These are phyloP conservation scores for Ophioderma brevispina DNA, from an alignment of 35 echinoderm and acorn worm genomes.

Conservation along the genomic window DNA sequence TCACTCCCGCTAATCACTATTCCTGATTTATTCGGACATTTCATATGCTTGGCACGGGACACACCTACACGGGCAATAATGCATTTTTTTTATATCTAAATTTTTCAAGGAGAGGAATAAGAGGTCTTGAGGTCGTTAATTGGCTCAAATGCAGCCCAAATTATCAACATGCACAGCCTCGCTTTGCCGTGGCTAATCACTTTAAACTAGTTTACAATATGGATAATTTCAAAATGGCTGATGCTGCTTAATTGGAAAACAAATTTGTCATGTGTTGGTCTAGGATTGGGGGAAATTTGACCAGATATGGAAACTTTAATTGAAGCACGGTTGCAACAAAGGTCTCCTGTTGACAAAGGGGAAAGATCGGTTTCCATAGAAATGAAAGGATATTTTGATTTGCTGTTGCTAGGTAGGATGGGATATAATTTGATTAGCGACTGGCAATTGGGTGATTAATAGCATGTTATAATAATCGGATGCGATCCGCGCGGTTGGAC, in stretches of 20 bases:
- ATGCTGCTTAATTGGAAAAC: not conserved
- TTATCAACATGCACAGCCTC: not conserved
- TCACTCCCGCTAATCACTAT: not conserved
- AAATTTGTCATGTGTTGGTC: too few species aligned
- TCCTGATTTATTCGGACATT: not conserved
- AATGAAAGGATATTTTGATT: not conserved
- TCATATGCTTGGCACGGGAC: not conserved
- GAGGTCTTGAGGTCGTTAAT: not conserved
- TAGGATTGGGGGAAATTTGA: too few species aligned
- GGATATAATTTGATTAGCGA: not conserved
- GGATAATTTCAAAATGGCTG: conserved; percentile 1
- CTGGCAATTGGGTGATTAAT: not conserved
- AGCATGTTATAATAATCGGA: conserved; percentile 14
- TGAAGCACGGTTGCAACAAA: conserved; percentile 1
- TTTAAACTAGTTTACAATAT: not conserved
- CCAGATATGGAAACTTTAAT: not conserved
- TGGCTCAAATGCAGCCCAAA: not conserved
- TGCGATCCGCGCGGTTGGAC: not conserved
- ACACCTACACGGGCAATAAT: not conserved
- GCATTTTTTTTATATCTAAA: conserved; percentile 3
- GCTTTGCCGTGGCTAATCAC: not conserved
- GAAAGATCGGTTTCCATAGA: not conserved
- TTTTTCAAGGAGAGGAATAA: not conserved
- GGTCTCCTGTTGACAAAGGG: not conserved
- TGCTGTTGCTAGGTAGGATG: not conserved